Evolutionary conservation across 2,113 vertebrate species (phyloP).

Genomic region (Puntigrus tetrazona): DNA sequence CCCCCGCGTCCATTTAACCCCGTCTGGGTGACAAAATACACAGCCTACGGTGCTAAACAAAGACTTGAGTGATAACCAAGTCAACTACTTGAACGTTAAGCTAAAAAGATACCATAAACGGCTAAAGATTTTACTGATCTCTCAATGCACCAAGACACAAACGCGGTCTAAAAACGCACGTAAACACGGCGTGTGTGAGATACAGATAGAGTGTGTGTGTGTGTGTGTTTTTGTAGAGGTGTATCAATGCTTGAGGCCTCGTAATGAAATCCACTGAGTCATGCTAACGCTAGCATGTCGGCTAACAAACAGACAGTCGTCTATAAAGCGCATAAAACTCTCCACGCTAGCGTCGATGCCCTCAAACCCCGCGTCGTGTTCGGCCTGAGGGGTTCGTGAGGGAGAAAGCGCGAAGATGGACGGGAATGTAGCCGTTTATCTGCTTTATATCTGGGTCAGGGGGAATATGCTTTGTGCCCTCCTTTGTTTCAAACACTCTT

Average conservation of each 20-base stretch:
- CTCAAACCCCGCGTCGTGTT: fast-evolving
- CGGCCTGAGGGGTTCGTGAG: no score
- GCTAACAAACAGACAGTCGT: constrained; percentile 24
- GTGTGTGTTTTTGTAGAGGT: not conserved
- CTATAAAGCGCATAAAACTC: not conserved
- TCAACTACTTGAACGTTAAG: not conserved
- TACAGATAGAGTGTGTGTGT: not conserved
- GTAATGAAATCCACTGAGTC: constrained; percentile 81
- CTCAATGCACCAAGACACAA: not conserved
- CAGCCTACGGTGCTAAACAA: not conserved
- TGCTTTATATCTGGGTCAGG: not conserved
- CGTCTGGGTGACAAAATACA: not conserved
- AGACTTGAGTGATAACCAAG: not conserved
- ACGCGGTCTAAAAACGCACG: not conserved
- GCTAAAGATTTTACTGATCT: not conserved
- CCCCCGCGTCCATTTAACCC: not conserved
- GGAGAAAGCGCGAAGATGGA: not conserved
- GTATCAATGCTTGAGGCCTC: constrained; percentile 71
- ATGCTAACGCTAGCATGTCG: constrained; percentile 68
- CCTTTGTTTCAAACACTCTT: constrained; percentile 53
- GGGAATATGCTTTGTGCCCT: constrained; percentile 4
- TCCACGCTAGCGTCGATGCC: not conserved
- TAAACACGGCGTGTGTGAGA: not conserved
- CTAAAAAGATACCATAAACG: not conserved
- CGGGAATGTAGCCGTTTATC: not conserved